Percentiles rank a stretch among this genome's conserved stretches.
Evolutionary conservation across 2,797 vertebrate species (phyloP).

Genomic region (Calcarius lapponicus): DNA sequence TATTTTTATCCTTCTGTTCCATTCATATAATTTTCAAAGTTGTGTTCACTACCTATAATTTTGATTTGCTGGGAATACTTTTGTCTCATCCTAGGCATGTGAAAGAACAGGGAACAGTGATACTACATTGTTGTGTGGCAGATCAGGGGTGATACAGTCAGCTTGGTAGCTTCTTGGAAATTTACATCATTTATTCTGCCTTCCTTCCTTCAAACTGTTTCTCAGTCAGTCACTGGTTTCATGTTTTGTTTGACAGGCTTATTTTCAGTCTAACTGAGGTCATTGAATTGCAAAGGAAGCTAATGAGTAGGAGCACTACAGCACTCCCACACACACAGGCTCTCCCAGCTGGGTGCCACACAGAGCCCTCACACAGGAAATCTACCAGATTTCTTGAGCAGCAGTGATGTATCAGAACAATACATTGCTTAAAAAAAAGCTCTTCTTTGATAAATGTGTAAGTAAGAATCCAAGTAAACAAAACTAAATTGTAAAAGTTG

Average conservation of each 20-base stretch:
- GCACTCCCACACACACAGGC: slow-evolving; percentile 71
- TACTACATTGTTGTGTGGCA: neutral
- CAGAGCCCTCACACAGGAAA: neutral
- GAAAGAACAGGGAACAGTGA: neutral
- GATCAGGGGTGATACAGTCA: neutral
- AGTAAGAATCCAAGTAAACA: neutral
- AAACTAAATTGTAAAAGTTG: neutral
- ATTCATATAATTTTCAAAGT: neutral
- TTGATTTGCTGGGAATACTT: neutral
- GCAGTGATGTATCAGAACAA: neutral
- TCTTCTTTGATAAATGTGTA: neutral
- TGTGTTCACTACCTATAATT: neutral
- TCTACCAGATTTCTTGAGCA: neutral
- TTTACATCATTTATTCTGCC: neutral
- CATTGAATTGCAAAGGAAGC: slow-evolving; percentile 85
- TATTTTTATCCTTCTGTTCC: slow-evolving; percentile 1
- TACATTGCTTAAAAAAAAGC: neutral
- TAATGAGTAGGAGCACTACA: slow-evolving; percentile 73
- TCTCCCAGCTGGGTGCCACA: slow-evolving; percentile 40
- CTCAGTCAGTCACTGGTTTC: slow-evolving; percentile 76
- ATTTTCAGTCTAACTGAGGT: slow-evolving; percentile 80
- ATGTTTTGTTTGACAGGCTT: slow-evolving; percentile 82
- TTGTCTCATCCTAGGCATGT: neutral
- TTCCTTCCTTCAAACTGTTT: slow-evolving; percentile 1
- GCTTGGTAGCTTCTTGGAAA: neutral